Evolutionary conservation across 2,888 invertebrate species (phyloP), one percentile per base, ranked within the genome.

Genomic region (Leucozona laternaria): DNA sequence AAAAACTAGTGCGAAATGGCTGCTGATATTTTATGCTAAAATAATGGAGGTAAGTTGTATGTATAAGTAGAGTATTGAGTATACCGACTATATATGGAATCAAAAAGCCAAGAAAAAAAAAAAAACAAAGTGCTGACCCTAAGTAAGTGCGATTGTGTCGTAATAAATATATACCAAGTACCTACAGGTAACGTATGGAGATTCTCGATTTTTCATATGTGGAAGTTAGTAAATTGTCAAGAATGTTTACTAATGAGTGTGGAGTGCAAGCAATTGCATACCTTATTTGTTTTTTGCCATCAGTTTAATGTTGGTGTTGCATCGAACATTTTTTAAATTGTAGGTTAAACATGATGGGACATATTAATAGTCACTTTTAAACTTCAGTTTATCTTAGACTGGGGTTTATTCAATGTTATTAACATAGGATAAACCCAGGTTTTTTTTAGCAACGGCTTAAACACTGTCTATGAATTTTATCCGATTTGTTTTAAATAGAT

Each of bases 1-100:
- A 82, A 89, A 89, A 89, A 89, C 89, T 83, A 83, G 88, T 88
- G 89, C 82, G 85, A 88, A 88, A 85, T 88, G 83, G 78, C 76
- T 77, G 82, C 60, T 88, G 83, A 77, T 88, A 82, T 88, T 78
- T 71, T 88, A 85, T 88, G 84, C 80, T 75, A 89, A 89, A 89
- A 90, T 89, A 89, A 89, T 89, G 90, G 88, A 88, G 79, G 68
- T 68, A 78, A n/a, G 6, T 6, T 0, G 8, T 8, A 17, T 2
- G 0, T 17, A 43, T 43, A 28, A 1, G 2, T 8, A 45, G 45
- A 40, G 43, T 40, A 45, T n/a, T 7, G 45, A 11, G 10, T 4
- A 8, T 17, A 48, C 20, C n/a, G n/a, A n/a, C 20, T 20, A 22
- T 4, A 22, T 5, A 40, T 22, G 50, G 22, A 37, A 11, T 40